phyloP scores from a whole-genome alignment of 2,113 vertebrate genomes.

The Girardinichthys multiradiatus region DNA sequence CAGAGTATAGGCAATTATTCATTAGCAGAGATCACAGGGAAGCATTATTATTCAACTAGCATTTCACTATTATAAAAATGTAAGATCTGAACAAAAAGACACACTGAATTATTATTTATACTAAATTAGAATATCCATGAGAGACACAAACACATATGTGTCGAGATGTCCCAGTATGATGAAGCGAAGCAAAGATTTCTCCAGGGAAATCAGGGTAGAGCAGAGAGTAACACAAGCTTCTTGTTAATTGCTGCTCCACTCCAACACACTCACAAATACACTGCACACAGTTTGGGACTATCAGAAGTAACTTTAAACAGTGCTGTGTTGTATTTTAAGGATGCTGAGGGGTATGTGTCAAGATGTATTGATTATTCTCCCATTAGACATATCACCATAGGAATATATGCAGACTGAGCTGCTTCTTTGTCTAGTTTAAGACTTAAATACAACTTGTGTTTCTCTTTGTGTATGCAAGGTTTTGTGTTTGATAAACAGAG shows the following conservation, averaged over 20 bases:
- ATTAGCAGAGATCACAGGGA: conserved; percentile 71
- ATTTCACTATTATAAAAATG: conserved; percentile 60
- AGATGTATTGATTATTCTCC: conserved; percentile 56
- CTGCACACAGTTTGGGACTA: conserved; percentile 32
- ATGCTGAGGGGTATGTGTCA: conserved; percentile 42
- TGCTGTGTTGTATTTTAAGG: conserved; percentile 21
- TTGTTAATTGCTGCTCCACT: conserved; percentile 71
- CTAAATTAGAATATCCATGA: conserved; percentile 43
- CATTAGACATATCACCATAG: conserved; percentile 46
- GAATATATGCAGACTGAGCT: conserved; percentile 11
- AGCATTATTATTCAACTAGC: conserved; percentile 63
- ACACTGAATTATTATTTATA: conserved; percentile 37
- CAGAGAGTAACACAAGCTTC: conserved; percentile 70
- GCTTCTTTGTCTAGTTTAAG: conserved; percentile 1
- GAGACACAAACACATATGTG: neutral
- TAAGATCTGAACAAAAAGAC: conserved; percentile 20
- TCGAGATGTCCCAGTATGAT: conserved; percentile 57
- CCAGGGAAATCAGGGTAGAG: conserved; percentile 78
- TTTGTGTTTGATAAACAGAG: too few species aligned
- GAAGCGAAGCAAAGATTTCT: conserved; percentile 69
- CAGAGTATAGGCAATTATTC: conserved; percentile 66
- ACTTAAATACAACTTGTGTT: conserved; percentile 9
- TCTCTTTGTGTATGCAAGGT: neutral
- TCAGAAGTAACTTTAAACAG: conserved; percentile 45
- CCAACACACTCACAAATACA: conserved; percentile 31